Base-by-base conservation (phyloP, 64 coral and sea anemone species). In the Montipora efflorescens region DNA sequence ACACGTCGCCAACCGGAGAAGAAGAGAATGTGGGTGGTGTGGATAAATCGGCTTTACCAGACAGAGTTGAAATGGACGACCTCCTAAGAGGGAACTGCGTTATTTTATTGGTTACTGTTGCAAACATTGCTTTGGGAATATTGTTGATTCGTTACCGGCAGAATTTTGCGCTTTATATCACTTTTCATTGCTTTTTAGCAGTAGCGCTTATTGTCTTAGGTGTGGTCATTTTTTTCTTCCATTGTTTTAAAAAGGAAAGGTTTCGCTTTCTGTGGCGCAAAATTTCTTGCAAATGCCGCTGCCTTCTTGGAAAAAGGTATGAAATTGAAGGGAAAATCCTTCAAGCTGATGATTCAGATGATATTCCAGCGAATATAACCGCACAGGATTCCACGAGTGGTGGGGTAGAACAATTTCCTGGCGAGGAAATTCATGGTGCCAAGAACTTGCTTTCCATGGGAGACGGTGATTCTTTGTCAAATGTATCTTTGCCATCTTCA, bases 401-500 rank as follows among this genome's bases (percentile, higher is more conserved):
- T 12, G 91, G 89, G 12, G 94, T 75, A 5, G 72, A 66, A 11
- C 68, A 77, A 68, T 88, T 95, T 11, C 77, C 76, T 2, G 78
- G 88, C 45, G 88, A 90, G 21, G 16, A 75, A 79, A 87, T 78
- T 44, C 82, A 98, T 46, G 89, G 93, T 18, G 96, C 93, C 8
- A 81, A 95, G 53, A 83, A 90, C 18, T 80, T 61, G 5, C 83
- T 78, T 36, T 62, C 80, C 10, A 47, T 59, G 45, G 80, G 69
- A 74, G 83, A 86, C 3, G 96, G 92, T 9, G 98, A 99, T 74
- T 79, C 84, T 8, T 53, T 92, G 5, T 95, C 94, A 2, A 99
- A 96, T 46, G 95, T 99, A 4, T 96, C 98, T 7, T 66, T 99
- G 15, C 95, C 98, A 10, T 99, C 92, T 18, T 99, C 95, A 4